These are phyloP conservation scores for Benthochromis sp. DNA, from an alignment of 2,113 vertebrate species.

Conservation along the genomic window DNA sequence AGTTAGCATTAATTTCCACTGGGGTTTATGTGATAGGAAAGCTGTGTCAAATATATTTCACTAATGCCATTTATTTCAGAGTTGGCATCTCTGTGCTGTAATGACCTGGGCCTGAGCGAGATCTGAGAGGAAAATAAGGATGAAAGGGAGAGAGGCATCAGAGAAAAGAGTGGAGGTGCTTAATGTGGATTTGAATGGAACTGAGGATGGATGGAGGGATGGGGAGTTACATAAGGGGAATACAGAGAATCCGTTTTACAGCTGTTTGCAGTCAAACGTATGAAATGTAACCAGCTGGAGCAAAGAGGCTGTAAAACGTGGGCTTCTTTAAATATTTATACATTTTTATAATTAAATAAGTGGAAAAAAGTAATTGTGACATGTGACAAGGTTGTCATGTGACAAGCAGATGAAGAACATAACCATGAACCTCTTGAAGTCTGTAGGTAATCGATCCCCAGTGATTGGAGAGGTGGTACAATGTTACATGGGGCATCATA, in stretches of 20 bases:
- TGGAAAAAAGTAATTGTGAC: background rate
- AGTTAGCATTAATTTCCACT: constrained; percentile 6
- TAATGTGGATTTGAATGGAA: background rate
- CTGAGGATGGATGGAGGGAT: background rate
- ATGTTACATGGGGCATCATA: background rate
- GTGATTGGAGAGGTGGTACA: background rate
- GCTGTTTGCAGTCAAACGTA: background rate
- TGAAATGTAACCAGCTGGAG: background rate
- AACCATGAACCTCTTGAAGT: background rate
- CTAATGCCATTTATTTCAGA: constrained; percentile 15
- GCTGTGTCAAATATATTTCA: constrained; percentile 12
- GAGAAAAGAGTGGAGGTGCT: background rate
- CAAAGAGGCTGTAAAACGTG: background rate
- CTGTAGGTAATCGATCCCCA: background rate
- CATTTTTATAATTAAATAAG: background rate
- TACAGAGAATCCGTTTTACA: background rate
- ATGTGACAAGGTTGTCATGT: background rate
- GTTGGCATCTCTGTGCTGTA: background rate
- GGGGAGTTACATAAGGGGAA: background rate
- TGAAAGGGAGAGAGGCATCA: constrained; percentile 16
- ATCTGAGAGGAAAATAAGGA: constrained; percentile 25
- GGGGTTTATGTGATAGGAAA: background rate
- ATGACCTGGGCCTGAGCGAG: background rate
- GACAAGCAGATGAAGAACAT: background rate
- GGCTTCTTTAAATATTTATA: background rate